Conservation (phyloP, 2,113 vertebrate species). For the Pachypanchax playfairii region DNA sequence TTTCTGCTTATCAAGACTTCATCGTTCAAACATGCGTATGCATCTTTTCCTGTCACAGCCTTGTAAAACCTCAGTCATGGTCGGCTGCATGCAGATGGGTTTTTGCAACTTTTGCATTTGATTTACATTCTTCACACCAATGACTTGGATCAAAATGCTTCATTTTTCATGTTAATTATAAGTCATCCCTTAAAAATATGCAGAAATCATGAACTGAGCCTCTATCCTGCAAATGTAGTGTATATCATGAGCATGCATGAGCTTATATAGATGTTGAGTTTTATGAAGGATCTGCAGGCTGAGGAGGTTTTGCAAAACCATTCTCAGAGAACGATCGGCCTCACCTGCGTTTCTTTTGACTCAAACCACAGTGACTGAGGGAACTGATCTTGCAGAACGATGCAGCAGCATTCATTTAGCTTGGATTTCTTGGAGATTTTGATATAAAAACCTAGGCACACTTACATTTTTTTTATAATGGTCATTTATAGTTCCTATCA, state of each 20-base stretch:
- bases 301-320: background rate
- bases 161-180: background rate
- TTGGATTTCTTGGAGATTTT: too few relatives aligned
- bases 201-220: too few relatives aligned
- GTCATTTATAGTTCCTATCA: too few relatives aligned
- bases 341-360: background rate
- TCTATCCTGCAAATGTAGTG: too few relatives aligned
- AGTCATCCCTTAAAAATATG: too few relatives aligned
- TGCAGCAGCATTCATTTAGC: background rate
- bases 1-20: background rate
- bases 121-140: background rate
- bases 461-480: too few relatives aligned
- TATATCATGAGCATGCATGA: too few relatives aligned
- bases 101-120: conserved; percentile 16
- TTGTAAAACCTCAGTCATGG: background rate
- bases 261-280: too few relatives aligned
- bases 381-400: background rate
- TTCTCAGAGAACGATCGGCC: background rate
- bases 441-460: too few relatives aligned
- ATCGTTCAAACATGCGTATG: background rate
- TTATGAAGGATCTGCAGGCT: background rate
- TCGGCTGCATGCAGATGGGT: background rate
- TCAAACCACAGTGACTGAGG: background rate
- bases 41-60: conserved; percentile 6
- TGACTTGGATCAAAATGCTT: background rate